phyloP scores from a whole-genome alignment of 1,140 invertebrate genomes.

The Rhagoletis zephyria region DNA sequence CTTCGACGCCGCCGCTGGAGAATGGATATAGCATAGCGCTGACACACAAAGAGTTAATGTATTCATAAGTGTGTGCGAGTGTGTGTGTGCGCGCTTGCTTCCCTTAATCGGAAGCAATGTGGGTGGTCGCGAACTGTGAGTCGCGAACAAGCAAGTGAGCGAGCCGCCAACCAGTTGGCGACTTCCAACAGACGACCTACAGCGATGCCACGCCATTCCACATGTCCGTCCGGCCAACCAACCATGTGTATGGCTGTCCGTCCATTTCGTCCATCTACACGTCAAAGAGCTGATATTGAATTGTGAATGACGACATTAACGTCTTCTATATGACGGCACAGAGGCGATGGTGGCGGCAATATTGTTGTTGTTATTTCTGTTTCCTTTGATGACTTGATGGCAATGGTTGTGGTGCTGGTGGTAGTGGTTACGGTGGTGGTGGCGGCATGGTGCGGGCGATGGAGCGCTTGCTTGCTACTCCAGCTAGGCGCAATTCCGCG shows the following conservation, averaged over 20 bases:
- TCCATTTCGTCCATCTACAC: constrained; percentile 38
- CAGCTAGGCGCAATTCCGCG: constrained; percentile 31
- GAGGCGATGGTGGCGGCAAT: background rate
- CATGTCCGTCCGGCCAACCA: background rate
- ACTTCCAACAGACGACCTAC: constrained; percentile 51
- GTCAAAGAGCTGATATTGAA: constrained; percentile 50
- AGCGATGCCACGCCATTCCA: constrained; percentile 37
- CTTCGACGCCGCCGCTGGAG: background rate
- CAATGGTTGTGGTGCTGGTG: background rate
- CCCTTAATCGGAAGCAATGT: constrained; percentile 53
- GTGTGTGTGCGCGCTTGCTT: background rate
- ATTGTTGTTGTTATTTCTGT: background rate
- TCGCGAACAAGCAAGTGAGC: constrained; percentile 46
- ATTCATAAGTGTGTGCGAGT: background rate
- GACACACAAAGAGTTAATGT: too few species aligned
- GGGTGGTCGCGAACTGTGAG: constrained; percentile 47
- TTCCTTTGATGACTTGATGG: background rate
- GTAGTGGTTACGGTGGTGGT: background rate
- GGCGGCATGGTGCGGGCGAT: background rate
- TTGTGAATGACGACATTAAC: constrained; percentile 52
- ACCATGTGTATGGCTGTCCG: background rate
- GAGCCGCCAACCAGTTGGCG: constrained; percentile 48
- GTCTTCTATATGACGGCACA: constrained; percentile 3
- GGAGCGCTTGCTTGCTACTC: background rate
- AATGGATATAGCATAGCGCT: too few species aligned